These are phyloP conservation scores for Antitype chi DNA, from an alignment of 2,888 invertebrate genomes.

Conservation along the genomic window DNA sequence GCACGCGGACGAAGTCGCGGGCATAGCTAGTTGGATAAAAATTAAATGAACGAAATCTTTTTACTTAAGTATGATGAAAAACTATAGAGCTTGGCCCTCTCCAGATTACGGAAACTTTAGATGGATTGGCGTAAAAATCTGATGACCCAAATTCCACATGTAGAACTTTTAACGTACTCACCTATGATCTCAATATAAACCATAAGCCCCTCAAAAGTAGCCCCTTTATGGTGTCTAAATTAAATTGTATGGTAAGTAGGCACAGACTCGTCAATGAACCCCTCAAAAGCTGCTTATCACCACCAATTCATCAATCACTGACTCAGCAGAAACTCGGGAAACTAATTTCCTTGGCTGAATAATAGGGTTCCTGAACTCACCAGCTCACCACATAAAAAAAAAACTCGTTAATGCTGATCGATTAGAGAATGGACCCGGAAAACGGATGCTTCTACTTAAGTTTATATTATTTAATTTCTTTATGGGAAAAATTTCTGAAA, in stretches of 20 bases:
- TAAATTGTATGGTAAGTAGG: not conserved
- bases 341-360: constrained; percentile 54
- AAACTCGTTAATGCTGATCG: constrained; percentile 30
- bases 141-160: not conserved
- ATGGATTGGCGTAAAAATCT: not conserved
- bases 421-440: constrained; percentile 28
- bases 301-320: constrained; percentile 51
- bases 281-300: constrained; percentile 23
- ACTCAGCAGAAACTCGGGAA: constrained; percentile 47
- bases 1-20: too few species aligned
- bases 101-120: not conserved
- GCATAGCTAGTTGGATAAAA: too few species aligned
- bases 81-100: not conserved
- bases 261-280: constrained; percentile 4
- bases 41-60: not conserved
- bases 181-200: not conserved
- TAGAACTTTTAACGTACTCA: not conserved
- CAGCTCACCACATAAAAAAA: constrained; percentile 14
- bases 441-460: too few species aligned
- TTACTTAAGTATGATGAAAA: not conserved
- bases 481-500: too few species aligned
- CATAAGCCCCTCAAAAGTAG: not conserved
- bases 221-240: not conserved
- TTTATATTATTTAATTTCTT: too few species aligned
- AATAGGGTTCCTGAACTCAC: constrained; percentile 6